Evolutionary conservation across 1,140 invertebrate genomes (phyloP).

Genomic region (Dendrolimus punctatus): DNA sequence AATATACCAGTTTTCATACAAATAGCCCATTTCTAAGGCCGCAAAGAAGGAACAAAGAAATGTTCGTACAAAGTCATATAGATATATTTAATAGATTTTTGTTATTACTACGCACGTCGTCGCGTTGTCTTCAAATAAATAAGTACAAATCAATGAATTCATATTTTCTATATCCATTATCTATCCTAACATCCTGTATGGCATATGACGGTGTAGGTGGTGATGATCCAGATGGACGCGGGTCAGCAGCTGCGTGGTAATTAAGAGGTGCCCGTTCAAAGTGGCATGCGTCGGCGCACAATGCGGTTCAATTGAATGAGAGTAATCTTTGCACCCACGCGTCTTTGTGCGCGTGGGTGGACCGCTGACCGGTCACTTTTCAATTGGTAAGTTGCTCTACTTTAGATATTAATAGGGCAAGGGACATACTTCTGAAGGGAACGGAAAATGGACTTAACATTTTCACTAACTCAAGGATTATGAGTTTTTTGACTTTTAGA

Average conservation of each 20-base stretch:
- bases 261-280: conserved; percentile 65
- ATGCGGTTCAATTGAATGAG: conserved; percentile 69
- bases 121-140: no score
- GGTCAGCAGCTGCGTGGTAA: conserved; percentile 68
- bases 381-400: conserved; percentile 36
- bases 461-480: no score
- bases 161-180: not conserved
- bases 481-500: no score
- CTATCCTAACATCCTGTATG: conserved; percentile 42
- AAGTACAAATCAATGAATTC: no score
- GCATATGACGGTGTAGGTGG: conserved; percentile 40
- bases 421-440: no score
- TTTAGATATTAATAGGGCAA: conserved; percentile 4
- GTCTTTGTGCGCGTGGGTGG: conserved; percentile 49
- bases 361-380: conserved; percentile 47
- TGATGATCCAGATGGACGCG: conserved; percentile 62
- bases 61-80: no score
- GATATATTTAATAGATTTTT: no score
- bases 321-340: conserved; percentile 71
- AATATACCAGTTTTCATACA: no score
- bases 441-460: no score
- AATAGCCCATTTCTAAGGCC: no score
- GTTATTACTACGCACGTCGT: no score
- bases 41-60: no score
- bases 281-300: conserved; percentile 67